phyloP scores from a whole-genome alignment of 2,113 vertebrate genomes.

The Phodopus roborovskii region DNA sequence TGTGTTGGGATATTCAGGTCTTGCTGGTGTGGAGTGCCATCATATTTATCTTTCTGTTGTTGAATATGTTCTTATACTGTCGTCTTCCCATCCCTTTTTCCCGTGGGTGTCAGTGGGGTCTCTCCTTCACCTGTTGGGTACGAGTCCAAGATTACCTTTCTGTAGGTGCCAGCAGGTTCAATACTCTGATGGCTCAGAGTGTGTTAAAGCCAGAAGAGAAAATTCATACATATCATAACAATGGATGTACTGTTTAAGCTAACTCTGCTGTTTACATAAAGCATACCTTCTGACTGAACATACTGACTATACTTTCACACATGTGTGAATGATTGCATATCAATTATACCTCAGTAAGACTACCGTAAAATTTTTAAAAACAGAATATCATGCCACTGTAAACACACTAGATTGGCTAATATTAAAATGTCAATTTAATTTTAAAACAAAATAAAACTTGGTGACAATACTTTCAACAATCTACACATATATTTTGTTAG shows the following conservation, averaged over 20 bases:
- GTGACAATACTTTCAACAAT: not conserved
- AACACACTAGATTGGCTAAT: not conserved
- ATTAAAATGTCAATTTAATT: not conserved
- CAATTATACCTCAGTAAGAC: slow-evolving; percentile 4
- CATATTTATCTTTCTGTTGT: no score
- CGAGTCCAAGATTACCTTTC: no score
- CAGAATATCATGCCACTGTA: not conserved
- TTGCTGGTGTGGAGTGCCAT: no score
- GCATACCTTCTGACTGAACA: not conserved
- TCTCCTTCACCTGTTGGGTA: no score
- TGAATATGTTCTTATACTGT: no score
- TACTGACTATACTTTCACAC: not conserved
- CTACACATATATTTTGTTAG: not conserved
- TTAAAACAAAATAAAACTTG: not conserved
- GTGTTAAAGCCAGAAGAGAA: not conserved
- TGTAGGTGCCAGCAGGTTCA: no score
- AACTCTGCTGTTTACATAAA: not conserved
- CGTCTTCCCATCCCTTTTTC: no score
- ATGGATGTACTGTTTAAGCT: not conserved
- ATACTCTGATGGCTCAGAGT: no score
- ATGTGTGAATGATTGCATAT: not conserved
- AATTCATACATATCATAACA: not conserved
- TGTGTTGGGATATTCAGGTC: no score
- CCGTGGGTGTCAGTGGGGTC: no score
- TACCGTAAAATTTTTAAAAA: not conserved